Conservation (phyloP, 2,797 vertebrate species). For the Picus viridis region DNA sequence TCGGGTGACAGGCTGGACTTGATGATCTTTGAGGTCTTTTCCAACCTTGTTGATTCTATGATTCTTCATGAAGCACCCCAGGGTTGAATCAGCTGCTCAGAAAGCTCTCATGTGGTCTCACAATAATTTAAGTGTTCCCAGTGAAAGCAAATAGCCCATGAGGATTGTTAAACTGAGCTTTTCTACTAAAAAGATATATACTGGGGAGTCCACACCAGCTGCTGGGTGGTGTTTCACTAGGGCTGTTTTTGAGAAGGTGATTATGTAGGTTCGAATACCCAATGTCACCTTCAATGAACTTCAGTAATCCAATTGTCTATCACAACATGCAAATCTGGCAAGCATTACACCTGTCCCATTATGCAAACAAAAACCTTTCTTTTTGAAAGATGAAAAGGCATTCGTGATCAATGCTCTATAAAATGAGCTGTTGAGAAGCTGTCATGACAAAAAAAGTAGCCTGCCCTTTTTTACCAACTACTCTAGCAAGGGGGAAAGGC, state of each 20-base stretch:
- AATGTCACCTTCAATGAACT: background rate
- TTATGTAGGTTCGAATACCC: background rate
- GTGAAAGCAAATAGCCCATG: background rate
- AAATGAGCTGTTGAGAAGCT: constrained; percentile 12
- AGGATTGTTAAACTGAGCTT: background rate
- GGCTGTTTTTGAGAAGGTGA: background rate
- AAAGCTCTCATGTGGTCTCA: background rate
- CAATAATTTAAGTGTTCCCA: background rate
- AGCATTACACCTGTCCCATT: background rate
- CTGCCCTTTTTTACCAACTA: constrained; percentile 29
- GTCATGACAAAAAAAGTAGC: constrained; percentile 14
- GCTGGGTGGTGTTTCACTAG: background rate
- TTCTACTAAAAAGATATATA: background rate
- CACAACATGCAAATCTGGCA: background rate
- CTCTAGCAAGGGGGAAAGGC: constrained; percentile 10
- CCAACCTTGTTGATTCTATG: background rate
- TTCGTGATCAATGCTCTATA: background rate
- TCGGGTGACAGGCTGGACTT: too few species aligned
- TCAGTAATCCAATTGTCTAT: background rate
- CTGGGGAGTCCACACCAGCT: background rate
- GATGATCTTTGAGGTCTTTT: too few species aligned
- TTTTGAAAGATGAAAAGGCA: background rate
- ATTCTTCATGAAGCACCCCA: background rate
- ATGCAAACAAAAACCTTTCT: background rate
- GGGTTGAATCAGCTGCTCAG: background rate